Conservation (phyloP, 2,113 vertebrate genomes). For the Menura novaehollandiae region DNA sequence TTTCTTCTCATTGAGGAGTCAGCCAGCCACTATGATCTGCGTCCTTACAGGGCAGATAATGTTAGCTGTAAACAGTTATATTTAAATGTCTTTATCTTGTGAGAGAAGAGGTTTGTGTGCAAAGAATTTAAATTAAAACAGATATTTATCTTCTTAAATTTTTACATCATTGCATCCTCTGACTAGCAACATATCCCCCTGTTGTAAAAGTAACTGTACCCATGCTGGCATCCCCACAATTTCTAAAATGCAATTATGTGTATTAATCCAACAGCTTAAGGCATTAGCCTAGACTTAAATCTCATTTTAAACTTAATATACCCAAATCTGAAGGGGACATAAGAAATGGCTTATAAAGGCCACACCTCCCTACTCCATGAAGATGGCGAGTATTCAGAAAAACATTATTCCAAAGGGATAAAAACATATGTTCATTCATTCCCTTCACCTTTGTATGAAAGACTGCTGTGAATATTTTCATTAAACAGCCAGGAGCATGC, state of each 20-base stretch:
- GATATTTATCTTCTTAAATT: background rate
- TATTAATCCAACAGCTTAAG: background rate
- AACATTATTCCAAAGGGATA: background rate
- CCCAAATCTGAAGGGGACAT: background rate
- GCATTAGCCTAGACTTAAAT: background rate
- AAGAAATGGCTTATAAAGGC: background rate
- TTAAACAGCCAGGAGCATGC: background rate
- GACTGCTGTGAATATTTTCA: background rate
- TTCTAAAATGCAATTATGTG: background rate
- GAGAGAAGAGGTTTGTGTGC: background rate
- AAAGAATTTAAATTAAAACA: background rate
- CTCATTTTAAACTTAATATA: background rate
- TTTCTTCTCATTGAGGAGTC: background rate
- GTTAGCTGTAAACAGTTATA: background rate
- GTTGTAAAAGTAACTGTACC: background rate
- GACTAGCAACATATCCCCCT: background rate
- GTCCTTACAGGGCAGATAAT: background rate
- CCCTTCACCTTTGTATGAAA: background rate
- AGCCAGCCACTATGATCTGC: background rate
- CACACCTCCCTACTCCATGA: background rate
- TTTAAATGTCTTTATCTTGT: background rate
- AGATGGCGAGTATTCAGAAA: background rate
- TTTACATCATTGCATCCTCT: background rate
- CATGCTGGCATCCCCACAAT: background rate
- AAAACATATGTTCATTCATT: accelerated